Conservation (phyloP, 2,797 vertebrate species). For the Rhinophrynus dorsalis region DNA sequence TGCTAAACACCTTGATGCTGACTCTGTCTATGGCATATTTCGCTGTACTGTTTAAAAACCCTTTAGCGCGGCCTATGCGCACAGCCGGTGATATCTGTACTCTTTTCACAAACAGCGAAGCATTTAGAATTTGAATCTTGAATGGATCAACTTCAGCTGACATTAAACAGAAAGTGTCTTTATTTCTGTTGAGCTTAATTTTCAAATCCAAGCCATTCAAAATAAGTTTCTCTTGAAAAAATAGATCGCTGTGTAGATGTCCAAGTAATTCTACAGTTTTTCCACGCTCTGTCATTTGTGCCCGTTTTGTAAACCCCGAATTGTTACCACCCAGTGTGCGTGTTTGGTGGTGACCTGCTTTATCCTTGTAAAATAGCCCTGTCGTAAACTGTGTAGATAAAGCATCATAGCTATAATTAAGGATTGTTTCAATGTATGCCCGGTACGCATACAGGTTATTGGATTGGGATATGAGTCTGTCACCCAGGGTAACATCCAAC, state of each 20-base stretch:
- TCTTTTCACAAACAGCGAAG: neutral
- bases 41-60: neutral
- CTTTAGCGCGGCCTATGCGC: neutral
- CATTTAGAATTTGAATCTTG: neutral
- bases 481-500: too few species aligned
- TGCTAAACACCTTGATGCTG: neutral
- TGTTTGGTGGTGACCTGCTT: neutral
- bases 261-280: neutral
- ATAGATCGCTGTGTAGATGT: neutral
- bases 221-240: neutral
- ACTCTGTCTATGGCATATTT: neutral
- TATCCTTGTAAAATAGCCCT: constrained; percentile 2
- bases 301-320: neutral
- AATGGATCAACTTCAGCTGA: neutral
- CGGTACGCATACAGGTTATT: neutral
- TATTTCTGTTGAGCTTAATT: constrained; percentile 8
- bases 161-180: too few species aligned
- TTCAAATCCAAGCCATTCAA: neutral
- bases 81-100: neutral
- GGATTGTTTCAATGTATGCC: constrained; percentile 2
- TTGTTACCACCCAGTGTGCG: neutral
- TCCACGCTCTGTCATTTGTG: neutral
- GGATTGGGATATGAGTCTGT: too few species aligned
- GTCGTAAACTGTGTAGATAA: neutral
- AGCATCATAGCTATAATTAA: neutral